Evolutionary conservation across 2,113 vertebrate genomes (phyloP).

Genomic region (Monopterus albus): DNA sequence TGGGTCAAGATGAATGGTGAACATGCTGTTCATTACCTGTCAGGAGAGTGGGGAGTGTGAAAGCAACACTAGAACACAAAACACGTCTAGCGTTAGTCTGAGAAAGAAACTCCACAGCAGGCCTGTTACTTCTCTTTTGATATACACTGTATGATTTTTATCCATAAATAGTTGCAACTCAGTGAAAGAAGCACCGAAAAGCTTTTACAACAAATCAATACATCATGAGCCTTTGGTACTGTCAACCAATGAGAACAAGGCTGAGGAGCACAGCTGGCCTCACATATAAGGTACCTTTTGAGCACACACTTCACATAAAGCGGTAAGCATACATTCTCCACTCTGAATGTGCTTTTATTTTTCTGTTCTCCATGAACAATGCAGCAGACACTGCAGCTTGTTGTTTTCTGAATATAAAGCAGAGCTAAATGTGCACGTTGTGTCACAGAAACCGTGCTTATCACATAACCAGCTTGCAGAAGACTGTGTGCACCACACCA

Average conservation of each 20-base stretch:
- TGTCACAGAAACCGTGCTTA: conserved; percentile 14
- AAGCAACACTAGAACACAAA: conserved; percentile 3
- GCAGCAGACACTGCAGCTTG: conserved; percentile 43
- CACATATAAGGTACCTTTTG: neutral
- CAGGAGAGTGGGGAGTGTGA: neutral
- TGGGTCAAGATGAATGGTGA: conserved; percentile 7
- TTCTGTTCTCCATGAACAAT: neutral
- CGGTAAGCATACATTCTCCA: neutral
- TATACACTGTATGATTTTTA: too few relatives aligned
- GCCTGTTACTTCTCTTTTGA: neutral
- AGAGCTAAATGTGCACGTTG: conserved; percentile 10
- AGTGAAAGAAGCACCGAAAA: too few relatives aligned
- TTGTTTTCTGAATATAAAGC: conserved; percentile 54
- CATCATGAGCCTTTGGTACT: too few relatives aligned
- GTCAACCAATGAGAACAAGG: too few relatives aligned
- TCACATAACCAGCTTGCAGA: conserved; percentile 37
- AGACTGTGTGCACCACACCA: neutral
- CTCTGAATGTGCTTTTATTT: neutral
- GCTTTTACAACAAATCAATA: too few relatives aligned
- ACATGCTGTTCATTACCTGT: neutral
- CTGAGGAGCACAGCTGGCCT: neutral
- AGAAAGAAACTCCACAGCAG: neutral
- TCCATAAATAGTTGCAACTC: too few relatives aligned
- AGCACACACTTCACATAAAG: neutral
- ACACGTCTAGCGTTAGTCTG: neutral